Base-by-base conservation (phyloP, 2,113 vertebrate genomes). In the Zosterops lateralis region DNA sequence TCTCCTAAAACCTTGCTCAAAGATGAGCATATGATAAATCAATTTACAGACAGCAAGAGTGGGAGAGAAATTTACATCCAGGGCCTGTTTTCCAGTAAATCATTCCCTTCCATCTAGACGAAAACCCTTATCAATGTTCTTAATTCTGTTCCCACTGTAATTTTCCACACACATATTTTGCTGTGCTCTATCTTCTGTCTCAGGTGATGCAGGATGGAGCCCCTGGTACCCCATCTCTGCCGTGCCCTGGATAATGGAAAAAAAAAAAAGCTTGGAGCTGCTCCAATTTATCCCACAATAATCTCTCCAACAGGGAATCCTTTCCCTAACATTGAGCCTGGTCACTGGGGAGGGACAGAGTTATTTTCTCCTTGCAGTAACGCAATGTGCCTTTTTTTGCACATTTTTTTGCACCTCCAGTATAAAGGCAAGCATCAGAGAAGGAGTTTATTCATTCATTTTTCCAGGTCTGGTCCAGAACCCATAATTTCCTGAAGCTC, bases 41-140 rank as follows among this genome's bases (percentile, higher is more conserved):
- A 7, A 21, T 83, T 75, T 50, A 58, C 7, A 56, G 36, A 14
- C 32, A 51, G 25, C 2, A 1, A 1, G 1, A 58, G 48, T 0
- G 1, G 45, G 17, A 84, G 36, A 42, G 32, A 71, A 58, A 26
- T 66, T 74, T 58, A 81, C 56, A 77, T 19, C 17, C 60, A 80
- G 20, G n/a, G 51, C 42, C 36, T 38, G 7, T 70, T 83, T 80
- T 22, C 74, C 58, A 70, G 28, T 7, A 38, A 84, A 70, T 36
- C 14, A 31, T 47, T 40, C 19, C 18, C 11, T 79, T 65, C 62
- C 32, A 32, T 4, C 26, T 4, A 57, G 58, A 40, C 62, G 34
- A 38, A 77, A 81, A 29, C 8, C 3, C 12, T 9, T 24, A 4
- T 20, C 40, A 6, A 20, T 44, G 14, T 31, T 16, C n/a, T 45